Percentiles rank a stretch among this genome's conserved stretches.
Conservation (phyloP, 2,113 vertebrate genomes). For the Pithys albifrons region DNA sequence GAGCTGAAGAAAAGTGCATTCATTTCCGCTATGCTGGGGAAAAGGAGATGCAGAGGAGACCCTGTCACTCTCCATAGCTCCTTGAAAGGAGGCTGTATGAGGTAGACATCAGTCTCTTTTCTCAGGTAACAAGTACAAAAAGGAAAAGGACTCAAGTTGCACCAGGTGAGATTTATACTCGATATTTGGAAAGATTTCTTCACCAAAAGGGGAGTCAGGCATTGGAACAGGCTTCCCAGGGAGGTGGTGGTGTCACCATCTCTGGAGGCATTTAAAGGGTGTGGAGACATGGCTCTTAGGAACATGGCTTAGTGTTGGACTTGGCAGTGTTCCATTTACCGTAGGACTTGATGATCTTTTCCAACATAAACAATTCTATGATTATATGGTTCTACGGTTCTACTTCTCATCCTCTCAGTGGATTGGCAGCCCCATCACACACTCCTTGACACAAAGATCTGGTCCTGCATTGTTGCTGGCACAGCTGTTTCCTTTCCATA, state of each 20-base stretch:
- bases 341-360: neutral
- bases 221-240: neutral
- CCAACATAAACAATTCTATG: neutral
- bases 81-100: neutral
- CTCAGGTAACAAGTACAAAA: neutral
- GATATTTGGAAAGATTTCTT: neutral
- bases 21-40: neutral
- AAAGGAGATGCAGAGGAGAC: neutral
- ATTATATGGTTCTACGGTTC: neutral
- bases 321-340: neutral
- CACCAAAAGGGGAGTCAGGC: neutral
- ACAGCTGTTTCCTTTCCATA: neutral
- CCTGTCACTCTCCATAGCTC: neutral
- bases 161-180: neutral
- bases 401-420: neutral
- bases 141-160: neutral
- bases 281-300: neutral
- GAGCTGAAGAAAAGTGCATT: neutral
- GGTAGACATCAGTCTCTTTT: neutral
- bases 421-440: fast-evolving
- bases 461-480: neutral
- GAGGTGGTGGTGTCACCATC: neutral
- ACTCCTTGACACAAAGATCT: neutral
- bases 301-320: neutral
- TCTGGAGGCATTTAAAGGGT: neutral